Conservation (phyloP, 1,140 invertebrate species). For the Prorops nasuta region DNA sequence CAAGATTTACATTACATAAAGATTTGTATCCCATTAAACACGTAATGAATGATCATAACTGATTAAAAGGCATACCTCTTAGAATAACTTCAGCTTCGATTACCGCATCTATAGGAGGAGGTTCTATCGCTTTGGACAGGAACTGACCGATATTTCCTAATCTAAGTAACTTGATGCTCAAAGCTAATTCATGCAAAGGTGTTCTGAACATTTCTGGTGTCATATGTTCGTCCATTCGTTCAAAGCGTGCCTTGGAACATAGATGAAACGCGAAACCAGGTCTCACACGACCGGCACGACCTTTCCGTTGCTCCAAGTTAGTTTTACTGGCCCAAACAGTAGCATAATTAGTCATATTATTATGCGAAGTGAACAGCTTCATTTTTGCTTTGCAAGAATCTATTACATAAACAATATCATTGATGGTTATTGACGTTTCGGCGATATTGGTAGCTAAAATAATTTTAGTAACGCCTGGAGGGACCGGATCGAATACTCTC, state of each 20-base stretch:
- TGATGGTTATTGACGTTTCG: slow-evolving; percentile 93
- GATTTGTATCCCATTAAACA: neutral
- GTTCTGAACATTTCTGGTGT: slow-evolving; percentile 96
- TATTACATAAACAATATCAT: slow-evolving; percentile 95
- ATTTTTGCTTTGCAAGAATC: slow-evolving; percentile 95
- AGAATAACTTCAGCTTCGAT: slow-evolving; percentile 82
- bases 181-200: slow-evolving; percentile 85
- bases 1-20: slow-evolving; percentile 20
- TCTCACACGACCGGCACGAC: slow-evolving; percentile 84
- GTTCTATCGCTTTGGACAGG: slow-evolving; percentile 89
- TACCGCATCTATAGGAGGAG: slow-evolving; percentile 90
- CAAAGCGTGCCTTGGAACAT: slow-evolving; percentile 72
- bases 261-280: slow-evolving; percentile 89
- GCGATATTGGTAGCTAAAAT: slow-evolving; percentile 91
- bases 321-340: slow-evolving; percentile 91
- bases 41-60: neutral
- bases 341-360: slow-evolving; percentile 93
- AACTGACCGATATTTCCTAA: slow-evolving; percentile 90
- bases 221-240: slow-evolving; percentile 83
- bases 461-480: slow-evolving; percentile 73
- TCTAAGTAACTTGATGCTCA: slow-evolving; percentile 83
- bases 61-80: slow-evolving; percentile 51
- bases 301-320: slow-evolving; percentile 88
- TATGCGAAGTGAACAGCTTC: slow-evolving; percentile 93
- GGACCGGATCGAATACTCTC: slow-evolving; percentile 80